A percentile compares a stretch with the other conserved stretches of the same genome.
Conservation (phyloP, 2,797 vertebrate species). For the Alosa sapidissima region DNA sequence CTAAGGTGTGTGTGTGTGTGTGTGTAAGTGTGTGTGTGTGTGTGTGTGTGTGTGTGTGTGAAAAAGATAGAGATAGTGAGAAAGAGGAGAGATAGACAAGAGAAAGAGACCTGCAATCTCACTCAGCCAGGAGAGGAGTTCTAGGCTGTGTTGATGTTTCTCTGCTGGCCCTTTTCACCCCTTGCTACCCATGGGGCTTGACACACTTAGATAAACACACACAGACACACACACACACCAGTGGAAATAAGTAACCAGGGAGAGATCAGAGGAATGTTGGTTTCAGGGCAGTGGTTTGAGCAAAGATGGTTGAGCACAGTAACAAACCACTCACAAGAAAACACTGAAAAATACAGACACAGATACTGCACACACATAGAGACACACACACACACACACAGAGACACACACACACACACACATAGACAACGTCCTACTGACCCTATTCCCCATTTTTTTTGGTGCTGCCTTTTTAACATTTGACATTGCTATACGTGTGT, state of each 20-base stretch:
- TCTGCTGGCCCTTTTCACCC: neutral
- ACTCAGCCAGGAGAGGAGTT: neutral
- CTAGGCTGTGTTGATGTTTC: neutral
- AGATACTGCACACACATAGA: too few relatives aligned
- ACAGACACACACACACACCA: slow-evolving; percentile 31
- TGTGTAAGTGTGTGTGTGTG: neutral
- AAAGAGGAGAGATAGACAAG: neutral
- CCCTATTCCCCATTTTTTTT: neutral
- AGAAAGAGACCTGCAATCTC: neutral
- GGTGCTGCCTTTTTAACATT: too few relatives aligned
- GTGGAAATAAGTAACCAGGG: neutral
- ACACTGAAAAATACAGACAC: neutral
- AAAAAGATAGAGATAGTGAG: neutral
- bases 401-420: slow-evolving; percentile 16
- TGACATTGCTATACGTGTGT: too few relatives aligned
- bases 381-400: slow-evolving; percentile 34
- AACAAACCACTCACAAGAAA: neutral
- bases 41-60: neutral
- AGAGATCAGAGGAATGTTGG: neutral
- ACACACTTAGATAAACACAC: neutral
- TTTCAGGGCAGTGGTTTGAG: neutral
- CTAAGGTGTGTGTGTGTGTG: neutral
- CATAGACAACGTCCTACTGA: slow-evolving; percentile 17
- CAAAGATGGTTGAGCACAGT: neutral
- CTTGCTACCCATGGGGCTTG: neutral